A percentile compares a stretch with the other conserved stretches of the same genome.
Conservation (phyloP, 2,888 invertebrate genomes). For the Lampropteryx suffumata region DNA sequence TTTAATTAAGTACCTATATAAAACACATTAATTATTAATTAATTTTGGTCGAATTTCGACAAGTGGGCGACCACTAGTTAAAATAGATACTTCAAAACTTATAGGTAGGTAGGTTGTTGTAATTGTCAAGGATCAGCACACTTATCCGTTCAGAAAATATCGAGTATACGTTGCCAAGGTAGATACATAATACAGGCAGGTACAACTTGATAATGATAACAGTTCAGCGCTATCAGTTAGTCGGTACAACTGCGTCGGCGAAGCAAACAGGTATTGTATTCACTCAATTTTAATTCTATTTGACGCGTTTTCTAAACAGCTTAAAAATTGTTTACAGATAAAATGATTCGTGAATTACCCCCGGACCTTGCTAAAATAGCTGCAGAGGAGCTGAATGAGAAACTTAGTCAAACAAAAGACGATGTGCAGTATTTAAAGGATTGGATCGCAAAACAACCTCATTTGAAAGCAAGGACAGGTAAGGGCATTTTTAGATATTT, state of each 20-base stretch:
- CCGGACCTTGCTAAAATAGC: conserved; percentile 76
- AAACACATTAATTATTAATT: no score
- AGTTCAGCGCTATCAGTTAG: conserved; percentile 46
- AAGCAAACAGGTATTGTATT: conserved; percentile 32
- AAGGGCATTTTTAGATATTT: conserved; percentile 18
- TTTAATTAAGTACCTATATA: no score
- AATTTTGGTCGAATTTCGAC: no score
- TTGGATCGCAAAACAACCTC: conserved; percentile 81
- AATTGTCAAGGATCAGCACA: no score
- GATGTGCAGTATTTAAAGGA: conserved; percentile 73
- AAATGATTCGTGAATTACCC: conserved; percentile 61
- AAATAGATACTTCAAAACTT: no score
- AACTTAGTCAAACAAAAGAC: conserved; percentile 61
- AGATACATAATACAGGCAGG: neutral
- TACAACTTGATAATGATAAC: conserved; percentile 40
- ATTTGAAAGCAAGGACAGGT: conserved; percentile 82
- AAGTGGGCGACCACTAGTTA: no score
- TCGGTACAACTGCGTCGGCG: conserved; percentile 39
- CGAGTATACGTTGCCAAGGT: conserved; percentile 15
- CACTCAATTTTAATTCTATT: neutral
- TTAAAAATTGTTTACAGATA: conserved; percentile 11
- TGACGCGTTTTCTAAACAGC: neutral
- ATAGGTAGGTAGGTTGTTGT: no score
- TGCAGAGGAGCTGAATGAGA: conserved; percentile 74
- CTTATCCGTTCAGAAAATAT: no score